Base-by-base conservation (phyloP, 2,888 invertebrate genomes). In the Cosmia pyralina region DNA sequence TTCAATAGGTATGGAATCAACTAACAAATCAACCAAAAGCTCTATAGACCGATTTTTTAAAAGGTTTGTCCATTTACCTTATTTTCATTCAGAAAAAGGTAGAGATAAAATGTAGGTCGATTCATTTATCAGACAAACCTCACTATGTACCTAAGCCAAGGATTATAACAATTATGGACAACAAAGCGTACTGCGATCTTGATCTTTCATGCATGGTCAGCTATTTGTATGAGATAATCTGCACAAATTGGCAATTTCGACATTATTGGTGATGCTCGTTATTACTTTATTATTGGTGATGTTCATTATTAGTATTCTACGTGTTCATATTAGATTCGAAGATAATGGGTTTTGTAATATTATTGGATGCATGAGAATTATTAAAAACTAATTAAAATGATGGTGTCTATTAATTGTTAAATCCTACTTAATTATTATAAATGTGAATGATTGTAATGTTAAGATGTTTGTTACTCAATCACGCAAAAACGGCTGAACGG, bases 131-230 rank as follows among this genome's bases (percentile, higher is more conserved):
- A 13, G 15, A n/a, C 4, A 38, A 10, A 66, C 41, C 19, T 67
- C 5, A 4, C 15, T 38, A 38, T 5, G 38, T 38, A 38, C 38
- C 38, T 38, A 2, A 38, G 38, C 4, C 38, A 38, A 38, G 55
- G 28, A 67, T 57, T 38, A 76, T 57, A 55, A 58, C 72, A 69
- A 83, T 79, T 69, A 58, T 64, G 57, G 50, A 58, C n/a, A 62
- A 59, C 67, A 52, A 38, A 64, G 57, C 57, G 50, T 63, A 77
- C 58, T 17, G 62, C 63, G 77, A 67, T 77, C 57, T 50, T 55
- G 64, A 83, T 79, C 44, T 66, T 66, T 66, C 83, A 83, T 59
- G 83, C 83, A 83, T 69, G 69, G 55, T 34, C 28, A 74, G 73
- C 58, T 67, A 53, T 69, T 64, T 63, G 57, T 82, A 63, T n/a